A percentile compares a stretch with the other conserved stretches of the same genome.
phyloP scores from a whole-genome alignment of 2,888 invertebrate genomes.

The Ophion slaviceki region DNA sequence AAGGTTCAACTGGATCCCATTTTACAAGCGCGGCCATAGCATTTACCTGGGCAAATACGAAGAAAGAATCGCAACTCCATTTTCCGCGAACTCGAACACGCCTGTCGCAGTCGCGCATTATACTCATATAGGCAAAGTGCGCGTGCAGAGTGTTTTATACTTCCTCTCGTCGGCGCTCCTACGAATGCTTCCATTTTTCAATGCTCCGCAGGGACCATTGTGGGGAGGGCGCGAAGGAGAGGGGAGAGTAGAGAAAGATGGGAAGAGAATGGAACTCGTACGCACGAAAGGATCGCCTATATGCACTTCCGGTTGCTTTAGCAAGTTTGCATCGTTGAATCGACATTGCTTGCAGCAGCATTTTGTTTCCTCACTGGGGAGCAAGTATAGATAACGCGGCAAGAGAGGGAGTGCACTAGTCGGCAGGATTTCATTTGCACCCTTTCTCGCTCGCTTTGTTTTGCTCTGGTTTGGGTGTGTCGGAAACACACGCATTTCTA shows the following conservation, averaged over 20 bases:
- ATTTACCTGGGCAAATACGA: conserved; percentile 28
- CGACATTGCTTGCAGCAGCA: conserved; percentile 42
- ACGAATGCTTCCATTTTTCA: conserved; percentile 14
- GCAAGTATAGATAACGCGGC: conserved; percentile 11
- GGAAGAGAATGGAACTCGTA: not conserved
- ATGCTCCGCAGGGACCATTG: not conserved
- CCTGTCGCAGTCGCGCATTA: conserved; percentile 15
- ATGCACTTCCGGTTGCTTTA: conserved; percentile 50
- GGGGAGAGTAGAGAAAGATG: not conserved
- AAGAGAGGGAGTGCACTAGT: conserved; percentile 31
- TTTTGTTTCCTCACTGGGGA: conserved; percentile 43
- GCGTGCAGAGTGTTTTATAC: conserved; percentile 12
- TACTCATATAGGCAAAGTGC: not conserved
- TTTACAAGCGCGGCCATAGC: conserved; percentile 15
- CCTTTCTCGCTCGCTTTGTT: conserved; percentile 35
- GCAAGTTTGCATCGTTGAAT: conserved; percentile 46
- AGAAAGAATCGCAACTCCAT: conserved; percentile 22
- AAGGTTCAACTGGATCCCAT: conserved; percentile 19
- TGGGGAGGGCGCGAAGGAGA: not conserved
- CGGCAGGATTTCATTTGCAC: conserved; percentile 54
- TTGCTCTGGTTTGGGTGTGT: conserved; percentile 13
- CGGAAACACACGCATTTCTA: conserved; percentile 48
- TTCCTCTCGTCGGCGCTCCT: conserved; percentile 22
- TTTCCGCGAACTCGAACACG: conserved; percentile 17
- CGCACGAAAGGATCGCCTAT: conserved; percentile 13